Conservation (phyloP, 2,113 vertebrate genomes). For the Camelus bactrianus region DNA sequence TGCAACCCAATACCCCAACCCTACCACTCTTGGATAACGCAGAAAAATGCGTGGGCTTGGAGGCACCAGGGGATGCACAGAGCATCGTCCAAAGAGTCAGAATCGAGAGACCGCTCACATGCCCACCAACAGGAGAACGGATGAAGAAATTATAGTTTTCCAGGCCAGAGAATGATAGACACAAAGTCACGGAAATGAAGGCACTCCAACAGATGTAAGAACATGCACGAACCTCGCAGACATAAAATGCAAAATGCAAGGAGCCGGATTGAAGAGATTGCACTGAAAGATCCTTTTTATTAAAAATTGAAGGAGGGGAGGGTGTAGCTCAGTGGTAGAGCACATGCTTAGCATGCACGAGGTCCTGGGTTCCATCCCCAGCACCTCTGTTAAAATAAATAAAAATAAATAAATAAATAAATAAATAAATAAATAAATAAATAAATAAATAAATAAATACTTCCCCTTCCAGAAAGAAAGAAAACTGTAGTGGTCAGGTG, state of each 20-base stretch:
- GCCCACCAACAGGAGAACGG: not conserved
- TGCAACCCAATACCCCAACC: not conserved
- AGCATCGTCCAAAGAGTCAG: not conserved
- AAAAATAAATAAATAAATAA: no score
- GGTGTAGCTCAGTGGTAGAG: no score
- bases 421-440: no score
- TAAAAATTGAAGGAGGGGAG: no score
- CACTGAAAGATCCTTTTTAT: no score
- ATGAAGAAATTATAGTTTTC: not conserved
- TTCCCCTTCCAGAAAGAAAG: no score
- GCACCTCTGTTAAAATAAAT: no score
- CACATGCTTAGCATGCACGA: no score
- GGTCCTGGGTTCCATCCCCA: no score
- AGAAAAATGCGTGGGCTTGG: accelerated
- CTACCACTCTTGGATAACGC: not conserved
- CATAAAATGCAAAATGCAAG: not conserved
- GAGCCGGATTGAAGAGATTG: not conserved
- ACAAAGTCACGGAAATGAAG: not conserved
- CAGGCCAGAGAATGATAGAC: not conserved
- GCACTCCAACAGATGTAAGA: accelerated
- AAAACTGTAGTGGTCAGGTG: not conserved
- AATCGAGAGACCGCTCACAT: not conserved
- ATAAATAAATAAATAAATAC: no score
- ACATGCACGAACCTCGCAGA: not conserved
- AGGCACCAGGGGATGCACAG: not conserved